These are phyloP conservation scores for Astur gentilis DNA, from an alignment of 2,113 vertebrate species.

Conservation along the genomic window DNA sequence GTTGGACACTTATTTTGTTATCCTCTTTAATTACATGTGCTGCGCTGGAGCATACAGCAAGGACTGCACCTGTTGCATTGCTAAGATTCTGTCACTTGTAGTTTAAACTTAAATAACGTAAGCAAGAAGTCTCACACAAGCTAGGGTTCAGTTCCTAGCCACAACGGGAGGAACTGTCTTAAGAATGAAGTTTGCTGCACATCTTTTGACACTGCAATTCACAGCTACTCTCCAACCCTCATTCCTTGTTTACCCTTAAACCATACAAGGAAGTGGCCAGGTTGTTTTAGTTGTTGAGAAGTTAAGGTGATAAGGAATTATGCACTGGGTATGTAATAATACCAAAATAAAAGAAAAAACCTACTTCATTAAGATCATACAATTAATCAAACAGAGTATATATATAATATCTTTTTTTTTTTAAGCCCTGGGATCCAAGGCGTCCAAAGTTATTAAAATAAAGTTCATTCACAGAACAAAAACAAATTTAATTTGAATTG, in stretches of 20 bases:
- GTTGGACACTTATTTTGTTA: not conserved
- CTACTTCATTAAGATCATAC: constrained; percentile 88
- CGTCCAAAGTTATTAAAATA: constrained; percentile 86
- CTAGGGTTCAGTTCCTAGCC: not conserved
- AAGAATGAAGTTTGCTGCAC: constrained; percentile 54
- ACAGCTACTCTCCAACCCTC: constrained; percentile 23
- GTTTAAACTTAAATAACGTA: not conserved
- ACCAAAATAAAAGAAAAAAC: constrained; percentile 80
- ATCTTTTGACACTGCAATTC: constrained; percentile 55
- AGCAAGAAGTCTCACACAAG: not conserved
- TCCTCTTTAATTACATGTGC: not conserved
- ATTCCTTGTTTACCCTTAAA: constrained; percentile 35
- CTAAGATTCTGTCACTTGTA: not conserved
- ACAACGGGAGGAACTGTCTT: not conserved
- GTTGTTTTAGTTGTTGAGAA: not conserved
- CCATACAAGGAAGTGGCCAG: constrained; percentile 31
- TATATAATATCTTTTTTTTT: constrained; percentile 82
- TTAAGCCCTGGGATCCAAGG: constrained; percentile 87
- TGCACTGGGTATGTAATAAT: constrained; percentile 86
- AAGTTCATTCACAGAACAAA: constrained; percentile 90
- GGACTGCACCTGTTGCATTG: not conserved
- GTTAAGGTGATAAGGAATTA: constrained; percentile 46
- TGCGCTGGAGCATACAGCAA: not conserved
- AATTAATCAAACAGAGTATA: constrained; percentile 88
- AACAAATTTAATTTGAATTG: constrained; percentile 85